Conservation (phyloP, 2,888 invertebrate species). For the Carcina quercana region DNA sequence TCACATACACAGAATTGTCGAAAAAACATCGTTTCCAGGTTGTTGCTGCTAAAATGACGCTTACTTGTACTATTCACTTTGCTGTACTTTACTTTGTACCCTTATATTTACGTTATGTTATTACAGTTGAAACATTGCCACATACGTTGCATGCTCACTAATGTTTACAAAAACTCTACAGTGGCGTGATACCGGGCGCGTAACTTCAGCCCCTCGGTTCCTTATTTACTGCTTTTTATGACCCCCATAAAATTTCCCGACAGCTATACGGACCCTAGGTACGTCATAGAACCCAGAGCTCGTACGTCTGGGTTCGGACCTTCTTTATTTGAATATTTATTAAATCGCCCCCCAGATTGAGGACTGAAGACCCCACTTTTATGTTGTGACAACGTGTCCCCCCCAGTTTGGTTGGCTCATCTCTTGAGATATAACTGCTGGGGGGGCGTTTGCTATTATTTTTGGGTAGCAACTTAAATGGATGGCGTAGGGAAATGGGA, state of each 20-base stretch:
- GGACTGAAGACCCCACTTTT: conserved; percentile 12
- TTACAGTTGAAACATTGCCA: no score
- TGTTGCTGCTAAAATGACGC: no score
- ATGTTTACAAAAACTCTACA: conserved; percentile 5
- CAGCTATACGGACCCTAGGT: conserved; percentile 1
- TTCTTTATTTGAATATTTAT: conserved; percentile 64
- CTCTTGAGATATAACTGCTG: conserved; percentile 27
- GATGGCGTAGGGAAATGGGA: no score
- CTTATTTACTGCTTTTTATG: conserved; percentile 13
- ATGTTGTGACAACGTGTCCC: conserved; percentile 42
- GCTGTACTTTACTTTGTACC: no score
- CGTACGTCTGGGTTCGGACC: conserved; percentile 32
- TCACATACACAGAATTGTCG: no score
- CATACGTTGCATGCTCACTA: no score
- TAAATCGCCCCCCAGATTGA: conserved; percentile 25
- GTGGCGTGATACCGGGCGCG: conserved; percentile 4
- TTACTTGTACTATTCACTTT: no score
- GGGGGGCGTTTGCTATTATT: no score
- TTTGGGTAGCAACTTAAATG: no score
- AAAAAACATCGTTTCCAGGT: no score
- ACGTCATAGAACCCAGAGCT: conserved; percentile 19
- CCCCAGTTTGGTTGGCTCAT: conserved; percentile 40
- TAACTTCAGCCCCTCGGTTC: no score
- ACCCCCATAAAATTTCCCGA: conserved; percentile 9
- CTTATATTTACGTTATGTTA: no score